These are phyloP conservation scores for Eupithecia inturbata DNA, from an alignment of 2,888 invertebrate genomes.

Conservation along the genomic window DNA sequence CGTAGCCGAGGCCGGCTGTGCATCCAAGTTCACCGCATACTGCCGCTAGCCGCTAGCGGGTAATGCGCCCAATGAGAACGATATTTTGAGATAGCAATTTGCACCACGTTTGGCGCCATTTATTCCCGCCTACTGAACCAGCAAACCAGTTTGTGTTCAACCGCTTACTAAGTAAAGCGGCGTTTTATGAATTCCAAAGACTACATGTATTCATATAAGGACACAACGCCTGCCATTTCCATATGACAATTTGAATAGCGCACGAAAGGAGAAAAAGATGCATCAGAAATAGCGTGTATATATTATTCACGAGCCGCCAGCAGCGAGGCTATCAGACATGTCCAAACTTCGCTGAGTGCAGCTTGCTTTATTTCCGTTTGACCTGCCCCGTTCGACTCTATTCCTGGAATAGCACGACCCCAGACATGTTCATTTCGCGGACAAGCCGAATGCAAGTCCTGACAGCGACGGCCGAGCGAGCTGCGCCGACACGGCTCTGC, in stretches of 20 bases:
- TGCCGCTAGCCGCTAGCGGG: constrained; percentile 51
- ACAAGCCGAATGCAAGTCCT: constrained; percentile 77
- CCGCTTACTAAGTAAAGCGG: constrained; percentile 37
- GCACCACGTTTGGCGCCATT: constrained; percentile 60
- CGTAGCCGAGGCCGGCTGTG: constrained; percentile 28
- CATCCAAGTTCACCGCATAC: constrained; percentile 53
- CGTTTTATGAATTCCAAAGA: constrained; percentile 24
- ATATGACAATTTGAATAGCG: constrained; percentile 52
- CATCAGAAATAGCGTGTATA: constrained; percentile 68
- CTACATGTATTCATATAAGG: neutral
- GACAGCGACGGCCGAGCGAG: constrained; percentile 65
- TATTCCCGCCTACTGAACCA: constrained; percentile 44
- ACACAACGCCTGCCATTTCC: constrained; percentile 17
- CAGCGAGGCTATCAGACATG: constrained; percentile 77
- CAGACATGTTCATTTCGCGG: constrained; percentile 77
- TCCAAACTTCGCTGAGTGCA: constrained; percentile 79
- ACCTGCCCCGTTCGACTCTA: constrained; percentile 78
- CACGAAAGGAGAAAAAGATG: constrained; percentile 55
- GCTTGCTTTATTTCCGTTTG: constrained; percentile 81
- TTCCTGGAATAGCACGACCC: constrained; percentile 71
- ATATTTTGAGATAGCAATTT: constrained; percentile 54
- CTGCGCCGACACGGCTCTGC: constrained; percentile 76
- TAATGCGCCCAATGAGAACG: constrained; percentile 55
- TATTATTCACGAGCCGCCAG: constrained; percentile 77
- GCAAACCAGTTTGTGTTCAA: constrained; percentile 18